Conservation (phyloP, 2,888 invertebrate species). For the Coleophora flavipennella region DNA sequence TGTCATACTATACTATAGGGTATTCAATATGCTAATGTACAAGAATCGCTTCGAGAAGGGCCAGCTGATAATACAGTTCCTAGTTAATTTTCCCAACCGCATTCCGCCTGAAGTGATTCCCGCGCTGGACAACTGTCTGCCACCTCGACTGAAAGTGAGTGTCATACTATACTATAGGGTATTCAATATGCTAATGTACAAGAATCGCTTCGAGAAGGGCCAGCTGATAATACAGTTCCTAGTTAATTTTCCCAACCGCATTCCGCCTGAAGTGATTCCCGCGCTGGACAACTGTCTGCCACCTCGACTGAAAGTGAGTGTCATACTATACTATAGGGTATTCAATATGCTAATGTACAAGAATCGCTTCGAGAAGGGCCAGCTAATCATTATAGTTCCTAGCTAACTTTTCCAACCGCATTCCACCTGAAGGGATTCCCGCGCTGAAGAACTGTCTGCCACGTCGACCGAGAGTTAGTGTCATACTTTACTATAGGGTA, state of each 20-base stretch:
- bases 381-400: conserved; percentile 92
- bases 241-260: conserved; percentile 87
- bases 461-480: conserved; percentile 74
- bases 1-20: too few species aligned
- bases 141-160: conserved; percentile 79
- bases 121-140: conserved; percentile 84
- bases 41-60: conserved; percentile 94
- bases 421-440: conserved; percentile 81
- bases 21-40: conserved; percentile 98
- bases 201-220: conserved; percentile 92
- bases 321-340: too few species aligned
- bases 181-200: conserved; percentile 96
- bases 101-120: conserved; percentile 82
- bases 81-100: conserved; percentile 87
- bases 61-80: conserved; percentile 91
- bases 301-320: conserved; percentile 76
- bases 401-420: conserved; percentile 87
- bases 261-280: conserved; percentile 81
- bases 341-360: too few species aligned
- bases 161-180: too few species aligned
- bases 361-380: conserved; percentile 92
- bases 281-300: conserved; percentile 86
- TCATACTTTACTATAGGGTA: too few species aligned
- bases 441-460: conserved; percentile 86
- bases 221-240: conserved; percentile 92